Percentiles rank a stretch among this genome's conserved stretches.
phyloP scores from a whole-genome alignment of 2,888 invertebrate species.

The Rhagonycha lutea region DNA sequence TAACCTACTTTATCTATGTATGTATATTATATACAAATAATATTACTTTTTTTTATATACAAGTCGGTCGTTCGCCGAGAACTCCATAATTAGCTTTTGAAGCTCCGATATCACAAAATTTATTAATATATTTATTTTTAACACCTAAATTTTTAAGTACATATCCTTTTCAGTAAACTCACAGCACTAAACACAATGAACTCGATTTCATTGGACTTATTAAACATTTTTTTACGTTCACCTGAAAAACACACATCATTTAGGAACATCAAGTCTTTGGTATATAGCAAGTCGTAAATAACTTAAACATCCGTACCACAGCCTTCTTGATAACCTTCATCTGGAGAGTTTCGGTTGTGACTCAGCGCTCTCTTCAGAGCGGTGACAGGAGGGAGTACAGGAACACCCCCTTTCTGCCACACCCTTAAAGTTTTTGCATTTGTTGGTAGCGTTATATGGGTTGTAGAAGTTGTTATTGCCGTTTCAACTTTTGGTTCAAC shows the following conservation, averaged over 20 bases:
- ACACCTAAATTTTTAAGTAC: conserved; percentile 20
- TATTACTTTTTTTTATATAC: conserved; percentile 28
- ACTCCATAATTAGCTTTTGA: conserved; percentile 22
- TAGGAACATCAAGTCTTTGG: conserved; percentile 39
- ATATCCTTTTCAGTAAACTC: conserved; percentile 25
- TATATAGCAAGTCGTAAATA: conserved; percentile 26
- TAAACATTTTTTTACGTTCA: conserved; percentile 2
- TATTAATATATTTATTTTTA: conserved; percentile 22
- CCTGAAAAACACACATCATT: conserved; percentile 13
- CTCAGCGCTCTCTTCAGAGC: conserved; percentile 83
- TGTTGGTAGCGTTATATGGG: conserved; percentile 56
- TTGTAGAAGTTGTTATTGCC: conserved; percentile 51
- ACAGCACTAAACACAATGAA: conserved; percentile 32
- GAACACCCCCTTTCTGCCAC: conserved; percentile 83
- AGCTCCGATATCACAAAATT: conserved; percentile 30
- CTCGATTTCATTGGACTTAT: conserved; percentile 18
- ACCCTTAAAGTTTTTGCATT: conserved; percentile 82
- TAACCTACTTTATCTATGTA: conserved; percentile 35
- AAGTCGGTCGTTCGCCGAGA: conserved; percentile 27
- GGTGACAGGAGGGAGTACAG: conserved; percentile 83
- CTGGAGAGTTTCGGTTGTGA: conserved; percentile 83
- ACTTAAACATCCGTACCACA: conserved; percentile 88
- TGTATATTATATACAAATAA: conserved; percentile 38
- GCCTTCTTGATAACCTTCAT: conserved; percentile 91
- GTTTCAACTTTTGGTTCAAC: conserved; percentile 53